These are phyloP conservation scores for Peromyscus aztecus DNA, from an alignment of 2,797 vertebrate genomes.

Conservation along the genomic window DNA sequence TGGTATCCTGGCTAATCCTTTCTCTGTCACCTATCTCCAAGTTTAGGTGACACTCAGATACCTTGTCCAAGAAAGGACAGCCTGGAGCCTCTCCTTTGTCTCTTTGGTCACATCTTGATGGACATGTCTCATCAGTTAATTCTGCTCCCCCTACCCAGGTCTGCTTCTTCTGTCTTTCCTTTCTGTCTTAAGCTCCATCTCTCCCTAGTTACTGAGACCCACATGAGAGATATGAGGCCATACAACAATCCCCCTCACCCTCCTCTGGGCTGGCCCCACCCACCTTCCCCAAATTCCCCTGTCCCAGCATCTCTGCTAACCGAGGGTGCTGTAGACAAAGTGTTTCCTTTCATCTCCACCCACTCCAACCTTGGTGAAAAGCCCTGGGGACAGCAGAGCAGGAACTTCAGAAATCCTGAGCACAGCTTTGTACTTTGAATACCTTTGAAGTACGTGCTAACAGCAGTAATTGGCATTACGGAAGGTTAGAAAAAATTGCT, in stretches of 20 bases:
- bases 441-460: constrained; percentile 70
- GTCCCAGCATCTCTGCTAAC: not conserved
- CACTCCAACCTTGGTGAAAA: constrained; percentile 61
- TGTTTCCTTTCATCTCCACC: constrained; percentile 33
- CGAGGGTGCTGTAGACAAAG: not conserved
- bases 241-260: not conserved
- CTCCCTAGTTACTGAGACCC: not conserved
- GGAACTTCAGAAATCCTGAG: constrained; percentile 57
- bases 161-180: not conserved
- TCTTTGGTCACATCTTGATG: not conserved
- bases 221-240: not conserved
- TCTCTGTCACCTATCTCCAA: not conserved
- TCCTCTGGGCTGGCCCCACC: not conserved
- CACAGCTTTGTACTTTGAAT: constrained; percentile 26
- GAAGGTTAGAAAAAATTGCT: constrained; percentile 71
- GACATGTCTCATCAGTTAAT: not conserved
- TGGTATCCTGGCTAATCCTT: not conserved
- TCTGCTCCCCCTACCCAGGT: not conserved
- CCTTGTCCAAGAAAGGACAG: not conserved
- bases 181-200: not conserved
- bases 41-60: not conserved
- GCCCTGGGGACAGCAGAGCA: constrained; percentile 8
- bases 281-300: not conserved
- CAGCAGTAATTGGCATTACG: constrained; percentile 66
- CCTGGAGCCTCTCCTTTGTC: not conserved